A percentile compares a stretch with the other conserved stretches of the same genome.
Evolutionary conservation across 2,113 vertebrate genomes (phyloP).

Genomic region (Ochotona princeps): DNA sequence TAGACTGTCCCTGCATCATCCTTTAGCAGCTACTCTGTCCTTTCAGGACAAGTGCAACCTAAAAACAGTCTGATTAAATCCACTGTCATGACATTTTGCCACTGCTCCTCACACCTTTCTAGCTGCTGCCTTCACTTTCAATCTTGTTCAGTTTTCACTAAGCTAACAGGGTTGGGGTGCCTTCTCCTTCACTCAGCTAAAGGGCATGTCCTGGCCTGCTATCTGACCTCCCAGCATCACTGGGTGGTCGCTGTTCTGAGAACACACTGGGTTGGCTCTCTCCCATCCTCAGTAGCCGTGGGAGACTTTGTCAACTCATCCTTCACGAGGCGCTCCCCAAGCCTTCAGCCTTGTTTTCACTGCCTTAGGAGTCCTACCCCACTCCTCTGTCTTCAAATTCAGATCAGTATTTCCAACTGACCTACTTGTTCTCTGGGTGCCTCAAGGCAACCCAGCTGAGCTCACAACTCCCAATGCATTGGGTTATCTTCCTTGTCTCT

Average conservation of each 20-base stretch:
- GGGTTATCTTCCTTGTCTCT: background rate
- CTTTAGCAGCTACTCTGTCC: background rate
- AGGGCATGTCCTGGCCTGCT: background rate
- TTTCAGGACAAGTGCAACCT: slow-evolving; percentile 16
- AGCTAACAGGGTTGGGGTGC: background rate
- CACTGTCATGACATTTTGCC: background rate
- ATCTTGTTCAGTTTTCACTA: background rate
- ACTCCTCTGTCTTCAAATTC: background rate
- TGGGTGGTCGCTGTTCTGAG: too few species aligned
- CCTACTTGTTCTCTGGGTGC: background rate
- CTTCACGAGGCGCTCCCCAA: background rate
- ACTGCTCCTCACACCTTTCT: background rate
- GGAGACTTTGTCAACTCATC: background rate
- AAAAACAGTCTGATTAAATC: background rate
- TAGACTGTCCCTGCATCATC: background rate
- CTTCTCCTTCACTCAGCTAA: background rate
- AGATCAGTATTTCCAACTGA: background rate
- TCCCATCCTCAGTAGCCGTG: background rate
- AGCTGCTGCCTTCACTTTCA: background rate
- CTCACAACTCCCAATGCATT: background rate
- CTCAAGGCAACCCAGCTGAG: background rate
- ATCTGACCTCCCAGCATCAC: background rate
- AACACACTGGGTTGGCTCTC: background rate
- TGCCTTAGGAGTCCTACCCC: background rate
- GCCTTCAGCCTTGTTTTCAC: background rate